These are phyloP conservation scores for Mola mola DNA, from an alignment of 2,113 vertebrate genomes.

Conservation along the genomic window DNA sequence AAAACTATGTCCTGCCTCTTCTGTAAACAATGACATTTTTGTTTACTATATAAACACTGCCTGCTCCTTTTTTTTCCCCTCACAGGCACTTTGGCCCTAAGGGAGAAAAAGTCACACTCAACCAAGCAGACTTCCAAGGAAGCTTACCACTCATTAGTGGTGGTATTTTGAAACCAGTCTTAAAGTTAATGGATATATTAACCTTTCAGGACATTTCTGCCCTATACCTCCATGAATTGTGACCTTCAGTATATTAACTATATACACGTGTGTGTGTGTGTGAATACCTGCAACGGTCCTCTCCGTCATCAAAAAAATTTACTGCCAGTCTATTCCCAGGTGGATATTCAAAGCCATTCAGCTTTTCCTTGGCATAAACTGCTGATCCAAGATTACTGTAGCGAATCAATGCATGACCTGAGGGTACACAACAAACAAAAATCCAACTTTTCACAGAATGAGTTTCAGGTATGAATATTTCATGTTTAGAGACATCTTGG, in stretches of 20 bases:
- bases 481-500: not conserved
- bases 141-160: too few relatives aligned
- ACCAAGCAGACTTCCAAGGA: too few relatives aligned
- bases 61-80: too few relatives aligned
- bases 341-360: constrained; percentile 96
- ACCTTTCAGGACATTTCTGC: not conserved
- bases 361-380: constrained; percentile 93
- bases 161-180: not conserved
- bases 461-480: not conserved
- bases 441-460: too few relatives aligned
- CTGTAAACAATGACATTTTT: too few relatives aligned
- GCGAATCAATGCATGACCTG: constrained; percentile 91
- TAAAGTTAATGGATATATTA: constrained; percentile 21
- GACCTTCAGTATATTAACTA: not conserved
- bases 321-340: constrained; percentile 91
- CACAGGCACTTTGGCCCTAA: too few relatives aligned
- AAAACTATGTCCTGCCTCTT: too few relatives aligned
- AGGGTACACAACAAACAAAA: not conserved
- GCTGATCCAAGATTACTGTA: constrained; percentile 94
- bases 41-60: too few relatives aligned
- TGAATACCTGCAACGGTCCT: constrained; percentile 87
- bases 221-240: not conserved
- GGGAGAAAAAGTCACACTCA: too few relatives aligned
- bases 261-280: not conserved
- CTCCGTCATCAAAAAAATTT: constrained; percentile 89